These are phyloP conservation scores for Cettia cetti DNA, from an alignment of 2,113 vertebrate genomes.

Conservation along the genomic window DNA sequence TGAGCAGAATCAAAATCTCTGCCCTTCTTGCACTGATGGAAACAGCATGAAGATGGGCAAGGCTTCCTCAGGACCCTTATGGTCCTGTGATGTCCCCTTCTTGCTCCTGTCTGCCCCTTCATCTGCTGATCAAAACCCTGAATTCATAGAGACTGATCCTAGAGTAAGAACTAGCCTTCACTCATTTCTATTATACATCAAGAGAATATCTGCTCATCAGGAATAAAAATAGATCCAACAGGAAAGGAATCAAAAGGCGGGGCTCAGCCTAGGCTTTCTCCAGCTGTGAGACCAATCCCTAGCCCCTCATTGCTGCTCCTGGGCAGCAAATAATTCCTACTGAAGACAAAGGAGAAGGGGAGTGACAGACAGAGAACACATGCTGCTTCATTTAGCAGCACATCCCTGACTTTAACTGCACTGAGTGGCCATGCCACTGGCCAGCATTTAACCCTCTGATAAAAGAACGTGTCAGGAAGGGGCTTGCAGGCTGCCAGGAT, in stretches of 20 bases:
- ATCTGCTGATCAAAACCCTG: neutral
- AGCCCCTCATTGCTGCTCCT: neutral
- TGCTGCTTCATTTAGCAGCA: neutral
- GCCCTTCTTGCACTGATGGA: neutral
- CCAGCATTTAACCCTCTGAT: neutral
- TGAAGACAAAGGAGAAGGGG: neutral
- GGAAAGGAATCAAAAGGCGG: neutral
- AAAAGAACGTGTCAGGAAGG: neutral
- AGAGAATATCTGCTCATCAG: neutral
- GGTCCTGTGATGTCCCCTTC: neutral
- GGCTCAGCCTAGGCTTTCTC: neutral
- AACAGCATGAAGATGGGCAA: neutral
- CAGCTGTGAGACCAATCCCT: neutral
- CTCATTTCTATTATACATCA: slow-evolving; percentile 15
- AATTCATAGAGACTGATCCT: neutral
- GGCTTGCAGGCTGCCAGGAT: neutral
- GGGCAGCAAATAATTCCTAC: neutral
- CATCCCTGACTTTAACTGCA: neutral
- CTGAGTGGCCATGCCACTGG: neutral
- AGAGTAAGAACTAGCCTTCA: neutral
- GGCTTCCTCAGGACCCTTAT: neutral
- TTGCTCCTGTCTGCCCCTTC: neutral
- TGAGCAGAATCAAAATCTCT: neutral
- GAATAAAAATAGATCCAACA: neutral
- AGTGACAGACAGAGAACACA: neutral